phyloP scores from a whole-genome alignment of 2,888 invertebrate species.

The Nomada ferruginata region DNA sequence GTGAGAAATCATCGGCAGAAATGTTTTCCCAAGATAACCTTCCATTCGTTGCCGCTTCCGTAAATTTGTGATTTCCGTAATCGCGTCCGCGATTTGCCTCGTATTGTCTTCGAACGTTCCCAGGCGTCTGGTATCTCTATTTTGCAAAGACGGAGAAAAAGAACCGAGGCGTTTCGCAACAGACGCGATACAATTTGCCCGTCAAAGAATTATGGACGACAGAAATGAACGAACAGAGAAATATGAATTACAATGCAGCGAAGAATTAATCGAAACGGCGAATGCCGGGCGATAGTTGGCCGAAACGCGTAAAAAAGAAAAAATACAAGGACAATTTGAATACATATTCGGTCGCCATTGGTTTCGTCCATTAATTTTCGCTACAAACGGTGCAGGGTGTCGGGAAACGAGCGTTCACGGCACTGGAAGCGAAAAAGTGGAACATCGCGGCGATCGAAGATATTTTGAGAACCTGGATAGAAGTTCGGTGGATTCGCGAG shows the following conservation, averaged over 20 bases:
- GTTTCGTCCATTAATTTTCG: background rate
- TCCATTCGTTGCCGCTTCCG: constrained; percentile 6
- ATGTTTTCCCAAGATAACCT: constrained; percentile 22
- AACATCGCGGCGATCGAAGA: constrained; percentile 64
- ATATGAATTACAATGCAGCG: too few relatives aligned
- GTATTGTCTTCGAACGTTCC: background rate
- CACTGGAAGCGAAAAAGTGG: constrained; percentile 57
- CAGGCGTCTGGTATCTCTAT: background rate
- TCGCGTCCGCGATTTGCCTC: background rate
- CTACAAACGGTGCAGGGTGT: background rate
- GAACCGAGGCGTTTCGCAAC: background rate
- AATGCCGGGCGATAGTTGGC: too few relatives aligned
- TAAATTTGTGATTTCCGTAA: constrained; percentile 1
- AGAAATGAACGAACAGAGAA: too few relatives aligned
- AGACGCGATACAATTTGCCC: too few relatives aligned
- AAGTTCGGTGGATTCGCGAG: constrained; percentile 61
- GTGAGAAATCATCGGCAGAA: constrained; percentile 18
- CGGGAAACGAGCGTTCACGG: constrained; percentile 3
- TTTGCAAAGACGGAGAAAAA: background rate
- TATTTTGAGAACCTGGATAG: constrained; percentile 70
- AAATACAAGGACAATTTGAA: background rate
- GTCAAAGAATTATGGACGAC: too few relatives aligned
- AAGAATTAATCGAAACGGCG: too few relatives aligned
- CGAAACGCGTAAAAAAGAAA: background rate
- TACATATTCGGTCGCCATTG: background rate